Conservation (phyloP, 2,113 vertebrate genomes). For the Sprattus sprattus region DNA sequence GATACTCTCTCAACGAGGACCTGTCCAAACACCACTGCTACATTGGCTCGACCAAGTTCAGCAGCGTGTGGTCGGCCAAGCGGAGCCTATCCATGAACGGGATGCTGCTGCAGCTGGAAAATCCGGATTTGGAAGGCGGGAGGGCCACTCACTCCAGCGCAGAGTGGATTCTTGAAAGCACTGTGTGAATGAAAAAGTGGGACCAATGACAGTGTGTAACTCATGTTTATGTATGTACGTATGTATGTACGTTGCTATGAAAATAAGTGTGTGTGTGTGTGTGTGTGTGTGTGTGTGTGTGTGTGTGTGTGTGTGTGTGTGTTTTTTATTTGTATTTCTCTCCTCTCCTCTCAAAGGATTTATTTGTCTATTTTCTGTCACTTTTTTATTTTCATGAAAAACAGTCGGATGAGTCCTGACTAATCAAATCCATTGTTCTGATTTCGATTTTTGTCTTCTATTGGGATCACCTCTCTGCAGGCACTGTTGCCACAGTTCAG, state of each 20-base stretch:
- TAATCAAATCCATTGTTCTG: background rate
- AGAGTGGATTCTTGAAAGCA: constrained; percentile 93
- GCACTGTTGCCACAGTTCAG: background rate
- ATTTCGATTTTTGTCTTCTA: constrained; percentile 51
- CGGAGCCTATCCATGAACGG: constrained; percentile 90
- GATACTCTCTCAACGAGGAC: constrained; percentile 84
- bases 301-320: background rate
- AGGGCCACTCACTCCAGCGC: constrained; percentile 79
- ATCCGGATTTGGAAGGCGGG: constrained; percentile 66
- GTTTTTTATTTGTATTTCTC: constrained; percentile 45
- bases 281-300: constrained; percentile 18
- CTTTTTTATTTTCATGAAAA: constrained; percentile 41
- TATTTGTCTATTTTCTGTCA: constrained; percentile 34
- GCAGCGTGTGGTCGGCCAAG: constrained; percentile 70
- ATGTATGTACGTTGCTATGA: constrained; percentile 7
- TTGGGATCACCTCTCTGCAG: constrained; percentile 3
- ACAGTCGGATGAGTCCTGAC: constrained; percentile 57
- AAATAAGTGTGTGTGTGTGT: constrained; percentile 22
- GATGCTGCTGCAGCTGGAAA: constrained; percentile 69
- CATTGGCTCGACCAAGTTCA: constrained; percentile 61
- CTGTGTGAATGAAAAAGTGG: constrained; percentile 74
- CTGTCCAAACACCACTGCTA: constrained; percentile 66
- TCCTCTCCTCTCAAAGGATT: background rate
- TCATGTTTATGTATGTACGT: background rate
- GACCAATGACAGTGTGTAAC: constrained; percentile 26